Base-by-base conservation (phyloP, 1,140 invertebrate species). In the Zaprionus ghesquierei region DNA sequence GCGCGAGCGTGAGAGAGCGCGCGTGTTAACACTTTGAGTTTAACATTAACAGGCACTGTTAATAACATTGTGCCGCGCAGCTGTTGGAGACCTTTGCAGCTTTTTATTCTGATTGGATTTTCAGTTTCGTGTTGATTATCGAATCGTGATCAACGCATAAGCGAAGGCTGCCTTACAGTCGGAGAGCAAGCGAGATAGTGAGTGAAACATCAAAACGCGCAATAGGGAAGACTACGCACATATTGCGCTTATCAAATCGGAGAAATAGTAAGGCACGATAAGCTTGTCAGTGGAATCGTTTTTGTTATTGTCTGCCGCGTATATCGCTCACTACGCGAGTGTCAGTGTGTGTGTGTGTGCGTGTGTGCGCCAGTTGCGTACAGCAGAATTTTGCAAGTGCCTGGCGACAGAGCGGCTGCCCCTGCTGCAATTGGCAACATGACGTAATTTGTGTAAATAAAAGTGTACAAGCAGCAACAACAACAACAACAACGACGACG, bases 361-460 rank as follows among this genome's bases (percentile, higher is more conserved):
- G 53, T 44, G 58, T 54, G 75, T 29, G 46, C 38, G 51, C 18
- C 58, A 72, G 78, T 86, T 81, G 82, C 78, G 81, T 86, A 86
- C 81, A 75, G 59, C 27, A 51, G 55, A 58, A 69, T 79, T 81
- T 81, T 63, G 79, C 80, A 75, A 81, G 66, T 81, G 75, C 68
- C 63, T 65, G 75, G 78, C 81, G 78, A 81, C 78, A 69, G 38
- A 54, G 69, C 65, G 60, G 70, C 70, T 77, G 69, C 50, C 68
- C 54, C 78, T 15, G 27, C 53, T 79, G 79, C 79, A 81, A 25
- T 77, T 81, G 75, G 53, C 55, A 75, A 75, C 78, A 87, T 86
- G 81, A 86, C 81, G 81, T 86, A 86, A 86, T 86, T 72, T 50
- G 70, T 81, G 78, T 75, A 69, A 78, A 75, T 78, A 75, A 61